A percentile compares a stretch with the other conserved stretches of the same genome.
phyloP scores from a whole-genome alignment of 2,113 vertebrate species.

The Lagenorhynchus albirostris region DNA sequence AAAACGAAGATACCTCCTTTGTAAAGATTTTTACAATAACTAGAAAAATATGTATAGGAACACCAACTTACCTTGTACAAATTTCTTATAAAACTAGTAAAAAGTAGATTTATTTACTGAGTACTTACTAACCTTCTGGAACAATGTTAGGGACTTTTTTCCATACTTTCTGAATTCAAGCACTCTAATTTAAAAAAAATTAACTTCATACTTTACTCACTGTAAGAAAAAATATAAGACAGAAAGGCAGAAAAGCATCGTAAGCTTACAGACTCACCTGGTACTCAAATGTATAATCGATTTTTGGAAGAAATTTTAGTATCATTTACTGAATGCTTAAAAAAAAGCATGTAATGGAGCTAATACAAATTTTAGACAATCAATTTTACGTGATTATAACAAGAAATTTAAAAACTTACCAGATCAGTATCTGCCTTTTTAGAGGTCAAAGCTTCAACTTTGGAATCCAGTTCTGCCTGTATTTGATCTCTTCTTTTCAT shows the following conservation, averaged over 20 bases:
- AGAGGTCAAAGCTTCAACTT: conserved; percentile 85
- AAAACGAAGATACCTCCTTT: background rate
- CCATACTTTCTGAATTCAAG: background rate
- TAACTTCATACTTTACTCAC: background rate
- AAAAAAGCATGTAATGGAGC: background rate
- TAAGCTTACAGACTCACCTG: background rate
- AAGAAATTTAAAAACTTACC: conserved; percentile 83
- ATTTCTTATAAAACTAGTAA: background rate
- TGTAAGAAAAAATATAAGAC: background rate
- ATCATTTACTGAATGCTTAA: background rate
- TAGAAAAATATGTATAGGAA: background rate
- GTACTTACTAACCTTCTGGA: background rate
- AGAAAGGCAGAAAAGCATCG: background rate
- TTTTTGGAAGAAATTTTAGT: background rate
- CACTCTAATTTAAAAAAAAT: background rate
- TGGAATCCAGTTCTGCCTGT: conserved; percentile 92
- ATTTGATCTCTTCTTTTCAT: conserved; percentile 95
- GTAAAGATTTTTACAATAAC: background rate
- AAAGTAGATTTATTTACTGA: background rate
- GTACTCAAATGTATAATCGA: background rate
- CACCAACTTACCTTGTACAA: background rate
- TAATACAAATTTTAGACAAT: background rate
- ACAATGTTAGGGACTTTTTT: background rate
- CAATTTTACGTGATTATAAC: background rate
- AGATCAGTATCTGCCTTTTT: conserved; percentile 87